phyloP scores from a whole-genome alignment of 2,113 vertebrate genomes.

The Gymnorhina tibicen region DNA sequence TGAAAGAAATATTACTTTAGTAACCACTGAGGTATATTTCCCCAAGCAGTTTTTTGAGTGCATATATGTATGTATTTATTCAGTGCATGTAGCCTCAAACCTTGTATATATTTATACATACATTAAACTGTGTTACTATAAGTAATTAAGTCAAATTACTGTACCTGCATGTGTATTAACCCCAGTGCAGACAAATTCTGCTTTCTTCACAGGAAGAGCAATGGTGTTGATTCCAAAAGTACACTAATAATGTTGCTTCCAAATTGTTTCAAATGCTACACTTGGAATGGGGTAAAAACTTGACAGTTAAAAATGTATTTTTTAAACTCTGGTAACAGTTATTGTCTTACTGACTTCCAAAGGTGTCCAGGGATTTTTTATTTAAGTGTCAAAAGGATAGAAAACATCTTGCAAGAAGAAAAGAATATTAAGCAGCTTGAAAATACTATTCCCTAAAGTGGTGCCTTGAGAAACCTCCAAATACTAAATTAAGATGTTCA shows the following conservation, averaged over 20 bases:
- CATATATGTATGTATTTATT: neutral
- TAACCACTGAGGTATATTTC: neutral
- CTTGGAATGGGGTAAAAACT: neutral
- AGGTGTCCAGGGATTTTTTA: neutral
- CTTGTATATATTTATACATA: neutral
- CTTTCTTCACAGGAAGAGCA: neutral
- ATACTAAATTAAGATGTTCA: neutral
- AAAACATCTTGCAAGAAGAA: neutral
- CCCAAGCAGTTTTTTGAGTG: neutral
- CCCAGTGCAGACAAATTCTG: neutral
- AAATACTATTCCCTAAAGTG: neutral
- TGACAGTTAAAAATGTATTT: neutral
- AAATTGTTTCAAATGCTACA: neutral
- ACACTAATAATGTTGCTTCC: neutral
- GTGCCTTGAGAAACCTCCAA: neutral
- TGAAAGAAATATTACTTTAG: neutral
- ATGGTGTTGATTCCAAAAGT: neutral
- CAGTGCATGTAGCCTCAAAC: neutral
- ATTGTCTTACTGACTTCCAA: neutral
- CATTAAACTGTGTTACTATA: neutral
- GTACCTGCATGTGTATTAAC: neutral
- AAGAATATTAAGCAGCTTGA: neutral
- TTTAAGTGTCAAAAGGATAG: neutral
- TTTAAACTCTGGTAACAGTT: neutral
- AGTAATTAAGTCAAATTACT: neutral